Percentiles rank a stretch among this genome's conserved stretches.
These are phyloP conservation scores for Priocnemis perturbator DNA, from an alignment of 2,888 invertebrate genomes.

Conservation along the genomic window DNA sequence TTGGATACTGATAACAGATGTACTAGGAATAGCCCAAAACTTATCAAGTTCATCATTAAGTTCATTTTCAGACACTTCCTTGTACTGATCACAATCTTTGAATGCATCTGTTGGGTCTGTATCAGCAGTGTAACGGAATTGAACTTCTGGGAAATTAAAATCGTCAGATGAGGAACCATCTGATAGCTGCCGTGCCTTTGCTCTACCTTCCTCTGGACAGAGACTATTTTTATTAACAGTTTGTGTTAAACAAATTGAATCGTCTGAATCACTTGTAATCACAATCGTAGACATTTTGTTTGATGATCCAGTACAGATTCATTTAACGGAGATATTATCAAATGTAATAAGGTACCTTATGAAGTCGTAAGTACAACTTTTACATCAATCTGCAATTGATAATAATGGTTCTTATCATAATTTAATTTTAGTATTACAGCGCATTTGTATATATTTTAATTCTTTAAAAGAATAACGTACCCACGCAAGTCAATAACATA, in stretches of 20 bases:
- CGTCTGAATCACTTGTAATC: conserved; percentile 50
- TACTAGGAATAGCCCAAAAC: background rate
- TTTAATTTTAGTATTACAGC: too few species aligned
- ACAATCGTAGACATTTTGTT: conserved; percentile 37
- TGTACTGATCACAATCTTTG: background rate
- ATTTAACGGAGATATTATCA: too few species aligned
- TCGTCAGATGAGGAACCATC: conserved; percentile 8
- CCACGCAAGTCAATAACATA: too few species aligned
- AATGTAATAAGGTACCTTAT: too few species aligned
- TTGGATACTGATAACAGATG: background rate
- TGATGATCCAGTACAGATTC: too few species aligned
- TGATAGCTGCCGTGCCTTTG: background rate
- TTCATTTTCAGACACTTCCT: too few species aligned
- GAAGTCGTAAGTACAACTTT: too few species aligned
- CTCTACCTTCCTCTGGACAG: background rate
- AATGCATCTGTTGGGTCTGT: background rate
- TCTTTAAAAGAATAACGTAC: too few species aligned
- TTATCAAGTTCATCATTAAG: background rate
- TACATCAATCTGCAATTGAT: too few species aligned
- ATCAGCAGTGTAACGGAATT: conserved; percentile 26
- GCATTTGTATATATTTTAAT: too few species aligned
- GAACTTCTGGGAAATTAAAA: conserved; percentile 48
- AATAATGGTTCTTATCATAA: too few species aligned
- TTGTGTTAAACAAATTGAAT: conserved; percentile 22
- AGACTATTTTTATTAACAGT: background rate